Evolutionary conservation across 1,140 invertebrate genomes (phyloP), one percentile per base, ranked within the genome.

Genomic region (Halictus rubicundus): DNA sequence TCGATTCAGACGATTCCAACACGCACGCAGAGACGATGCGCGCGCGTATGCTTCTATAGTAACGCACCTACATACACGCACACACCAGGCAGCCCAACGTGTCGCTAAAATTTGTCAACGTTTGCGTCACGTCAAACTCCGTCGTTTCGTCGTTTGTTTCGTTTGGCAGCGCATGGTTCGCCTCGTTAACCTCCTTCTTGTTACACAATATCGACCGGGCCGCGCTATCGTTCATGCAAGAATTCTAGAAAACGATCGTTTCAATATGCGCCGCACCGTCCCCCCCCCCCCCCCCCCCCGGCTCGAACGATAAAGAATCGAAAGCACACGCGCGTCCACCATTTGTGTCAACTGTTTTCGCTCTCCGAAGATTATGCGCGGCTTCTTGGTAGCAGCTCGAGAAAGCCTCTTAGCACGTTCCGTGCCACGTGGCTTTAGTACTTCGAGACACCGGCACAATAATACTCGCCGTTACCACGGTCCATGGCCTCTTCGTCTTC

Each of bases 101-200:
- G 49, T 25, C 23, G 60, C 52, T 71, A 72, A 72, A 74, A 66
- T 72, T 79, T 32, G 52, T 79, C 68, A 63, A 72, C 37, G 46
- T 49, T 79, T 79, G 61, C 70, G 19, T 72, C 76, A 54, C 46
- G 52, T 25, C 23, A 60, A 52, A 52, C 32, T 27, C 14, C 32
- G 2, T 0, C 27, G 46, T 78, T 70, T 42, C 27, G 46, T 23
- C 54, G 46, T 78, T 79, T 66, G 39, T 74, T 66, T 74, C 77
- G 52, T 73, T 79, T 79, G 70, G 70, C 77, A 79, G 27, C 61
- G 21, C 46, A 46, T 23, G 25, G n/a, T 6, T 21, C 8, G 21
- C 10, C 25, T 23, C 68, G 25, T 70, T 46, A n/a, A 16, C 32
- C 23, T 8, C 12, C 37, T 57, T 49, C 42, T 16, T 49, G 32